Percentiles rank a stretch among this genome's conserved stretches.
Evolutionary conservation across 2,888 invertebrate genomes (phyloP).

Genomic region (Eubasilissa splendida): DNA sequence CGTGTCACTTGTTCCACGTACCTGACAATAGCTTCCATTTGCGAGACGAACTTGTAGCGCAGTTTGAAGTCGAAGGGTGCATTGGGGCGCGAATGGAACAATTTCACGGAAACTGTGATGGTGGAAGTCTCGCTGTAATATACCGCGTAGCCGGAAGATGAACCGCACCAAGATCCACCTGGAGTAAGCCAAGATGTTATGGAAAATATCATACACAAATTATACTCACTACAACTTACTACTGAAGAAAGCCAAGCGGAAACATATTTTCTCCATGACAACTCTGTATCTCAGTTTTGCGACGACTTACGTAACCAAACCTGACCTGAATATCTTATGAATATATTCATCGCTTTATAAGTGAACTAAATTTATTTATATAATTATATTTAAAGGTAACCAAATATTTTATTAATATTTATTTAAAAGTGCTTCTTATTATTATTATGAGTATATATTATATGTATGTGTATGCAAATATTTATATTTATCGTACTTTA

Average conservation of each 20-base stretch:
- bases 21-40: slow-evolving; percentile 84
- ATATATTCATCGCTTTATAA: no score
- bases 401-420: no score
- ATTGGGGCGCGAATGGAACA: slow-evolving; percentile 80
- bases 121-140: slow-evolving; percentile 94
- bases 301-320: no score
- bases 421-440: no score
- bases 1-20: slow-evolving; percentile 61
- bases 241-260: not conserved
- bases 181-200: not conserved
- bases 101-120: slow-evolving; percentile 87
- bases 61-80: slow-evolving; percentile 86
- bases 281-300: no score
- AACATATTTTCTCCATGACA: not conserved
- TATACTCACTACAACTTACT: not conserved
- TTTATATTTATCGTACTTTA: no score
- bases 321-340: no score
- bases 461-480: no score
- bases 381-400: no score
- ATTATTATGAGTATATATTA: no score
- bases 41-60: slow-evolving; percentile 86
- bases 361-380: no score
- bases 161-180: slow-evolving; percentile 92
- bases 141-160: slow-evolving; percentile 84
- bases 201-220: not conserved